Conservation (phyloP, 2,888 invertebrate genomes). For the Drosophila parthenogenetica region DNA sequence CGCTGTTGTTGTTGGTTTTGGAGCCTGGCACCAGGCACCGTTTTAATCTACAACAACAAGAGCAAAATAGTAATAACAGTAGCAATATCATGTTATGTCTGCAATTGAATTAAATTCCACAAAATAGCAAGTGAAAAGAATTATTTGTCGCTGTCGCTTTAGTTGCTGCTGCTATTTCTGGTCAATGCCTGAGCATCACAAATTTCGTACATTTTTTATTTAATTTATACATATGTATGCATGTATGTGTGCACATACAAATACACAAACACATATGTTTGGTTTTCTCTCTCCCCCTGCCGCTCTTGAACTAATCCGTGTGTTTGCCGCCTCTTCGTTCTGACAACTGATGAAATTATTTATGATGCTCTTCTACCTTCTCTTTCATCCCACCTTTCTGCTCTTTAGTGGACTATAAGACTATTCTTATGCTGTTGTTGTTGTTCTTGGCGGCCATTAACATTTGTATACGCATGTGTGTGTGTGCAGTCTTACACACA, state of each 20-base stretch:
- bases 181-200: conserved; percentile 42
- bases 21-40: conserved; percentile 79
- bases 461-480: conserved; percentile 13
- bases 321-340: conserved; percentile 40
- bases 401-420: neutral
- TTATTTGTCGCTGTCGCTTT: conserved; percentile 45
- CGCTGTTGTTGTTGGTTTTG: conserved; percentile 38
- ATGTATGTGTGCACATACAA: neutral
- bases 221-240: conserved; percentile 32
- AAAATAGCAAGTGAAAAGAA: conserved; percentile 61
- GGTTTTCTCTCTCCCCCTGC: conserved; percentile 10
- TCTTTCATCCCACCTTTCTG: neutral
- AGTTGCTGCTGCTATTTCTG: conserved; percentile 59
- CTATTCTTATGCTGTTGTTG: conserved; percentile 19
- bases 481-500: neutral
- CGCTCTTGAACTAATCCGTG: conserved; percentile 53
- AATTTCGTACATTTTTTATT: conserved; percentile 45
- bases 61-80: conserved; percentile 23
- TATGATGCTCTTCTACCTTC: conserved; percentile 49
- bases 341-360: conserved; percentile 77
- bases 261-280: conserved; percentile 21
- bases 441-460: conserved; percentile 25
- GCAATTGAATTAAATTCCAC: conserved; percentile 77
- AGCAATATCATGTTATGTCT: conserved; percentile 44
- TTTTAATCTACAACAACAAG: conserved; percentile 54